Evolutionary conservation across 2,113 vertebrate genomes (phyloP).

Genomic region (Corythornis cristatus): DNA sequence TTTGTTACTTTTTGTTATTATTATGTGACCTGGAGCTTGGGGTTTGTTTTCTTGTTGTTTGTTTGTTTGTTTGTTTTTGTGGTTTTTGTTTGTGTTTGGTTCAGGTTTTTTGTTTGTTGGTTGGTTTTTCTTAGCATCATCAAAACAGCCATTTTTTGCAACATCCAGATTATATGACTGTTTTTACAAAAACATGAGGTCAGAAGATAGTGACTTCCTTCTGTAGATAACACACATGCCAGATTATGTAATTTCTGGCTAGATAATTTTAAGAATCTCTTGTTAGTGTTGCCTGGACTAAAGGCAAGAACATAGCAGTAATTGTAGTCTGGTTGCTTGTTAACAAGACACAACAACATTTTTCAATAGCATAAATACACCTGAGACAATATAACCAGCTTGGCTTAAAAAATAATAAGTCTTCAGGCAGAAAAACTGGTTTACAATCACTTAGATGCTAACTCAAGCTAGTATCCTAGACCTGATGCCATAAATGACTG

Average conservation of each 20-base stretch:
- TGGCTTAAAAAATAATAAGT: neutral
- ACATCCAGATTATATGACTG: constrained; percentile 67
- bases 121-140: constrained; percentile 57
- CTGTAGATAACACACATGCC: constrained; percentile 26
- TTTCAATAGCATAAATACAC: neutral
- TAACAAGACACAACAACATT: neutral
- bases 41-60: neutral
- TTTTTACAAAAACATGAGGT: constrained; percentile 68
- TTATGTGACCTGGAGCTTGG: neutral
- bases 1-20: neutral
- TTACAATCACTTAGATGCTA: neutral
- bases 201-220: constrained; percentile 75
- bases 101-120: too few species aligned
- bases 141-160: constrained; percentile 58
- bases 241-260: constrained; percentile 18
- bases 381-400: neutral
- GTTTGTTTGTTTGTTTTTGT: neutral
- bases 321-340: neutral
- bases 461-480: neutral
- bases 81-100: neutral
- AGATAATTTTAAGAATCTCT: neutral
- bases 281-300: neutral
- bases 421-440: neutral
- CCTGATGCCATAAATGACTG: neutral
- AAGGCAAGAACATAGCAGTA: neutral